phyloP scores from a whole-genome alignment of 1,140 invertebrate species.

The Aradophagus sp. region DNA sequence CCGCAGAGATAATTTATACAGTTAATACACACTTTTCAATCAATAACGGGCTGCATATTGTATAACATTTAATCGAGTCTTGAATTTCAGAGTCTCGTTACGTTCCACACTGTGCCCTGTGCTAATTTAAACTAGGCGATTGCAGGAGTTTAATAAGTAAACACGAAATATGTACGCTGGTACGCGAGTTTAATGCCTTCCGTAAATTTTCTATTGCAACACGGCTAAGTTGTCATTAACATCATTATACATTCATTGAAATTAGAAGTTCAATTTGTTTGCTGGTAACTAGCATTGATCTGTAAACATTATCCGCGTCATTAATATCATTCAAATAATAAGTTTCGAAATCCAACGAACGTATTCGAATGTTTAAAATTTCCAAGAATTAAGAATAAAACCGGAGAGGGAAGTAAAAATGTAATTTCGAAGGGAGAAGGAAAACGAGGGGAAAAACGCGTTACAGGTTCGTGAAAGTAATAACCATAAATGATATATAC shows the following conservation, averaged over 20 bases:
- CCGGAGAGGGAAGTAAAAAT: no score
- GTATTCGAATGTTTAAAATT: neutral
- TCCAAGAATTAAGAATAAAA: no score
- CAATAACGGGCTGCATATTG: no score
- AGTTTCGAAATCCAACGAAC: no score
- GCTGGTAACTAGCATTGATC: conserved; percentile 9
- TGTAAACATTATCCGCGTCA: no score
- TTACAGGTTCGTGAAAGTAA: conserved; percentile 5
- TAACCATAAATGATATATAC: conserved; percentile 32
- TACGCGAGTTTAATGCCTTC: conserved; percentile 22
- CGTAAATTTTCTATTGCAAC: conserved; percentile 17
- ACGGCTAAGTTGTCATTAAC: conserved; percentile 38
- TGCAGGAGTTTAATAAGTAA: conserved; percentile 36
- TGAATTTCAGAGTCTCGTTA: no score
- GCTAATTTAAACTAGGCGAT: conserved; percentile 22
- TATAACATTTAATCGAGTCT: no score
- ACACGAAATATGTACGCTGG: conserved; percentile 24
- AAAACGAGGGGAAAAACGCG: no score
- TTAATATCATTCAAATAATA: no score
- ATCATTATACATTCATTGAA: conserved; percentile 20
- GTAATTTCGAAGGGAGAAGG: no score
- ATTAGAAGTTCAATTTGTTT: conserved; percentile 23
- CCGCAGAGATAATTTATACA: no score
- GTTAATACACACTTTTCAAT: no score
- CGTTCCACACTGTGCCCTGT: conserved; percentile 1